A percentile compares a stretch with the other conserved stretches of the same genome.
Conservation (phyloP, 2,113 vertebrate genomes). For the Colaptes auratus region DNA sequence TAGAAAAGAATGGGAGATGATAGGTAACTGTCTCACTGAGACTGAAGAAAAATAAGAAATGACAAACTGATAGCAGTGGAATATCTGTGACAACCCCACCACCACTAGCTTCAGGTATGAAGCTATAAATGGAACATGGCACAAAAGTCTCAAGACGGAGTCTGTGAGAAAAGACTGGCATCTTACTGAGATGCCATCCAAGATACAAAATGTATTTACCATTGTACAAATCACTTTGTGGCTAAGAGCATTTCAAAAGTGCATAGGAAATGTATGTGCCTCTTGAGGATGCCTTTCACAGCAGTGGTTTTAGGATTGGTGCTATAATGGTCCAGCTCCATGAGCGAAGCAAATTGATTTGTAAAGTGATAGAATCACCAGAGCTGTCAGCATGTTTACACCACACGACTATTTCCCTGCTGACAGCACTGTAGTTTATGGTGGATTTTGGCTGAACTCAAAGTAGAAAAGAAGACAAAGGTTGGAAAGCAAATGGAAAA, state of each 20-base stretch:
- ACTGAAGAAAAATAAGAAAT: background rate
- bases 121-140: background rate
- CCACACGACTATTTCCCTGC: background rate
- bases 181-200: background rate
- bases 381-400: conserved; percentile 4
- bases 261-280: background rate
- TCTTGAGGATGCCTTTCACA: background rate
- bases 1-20: background rate
- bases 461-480: background rate
- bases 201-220: background rate
- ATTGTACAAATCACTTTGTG: background rate
- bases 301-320: background rate
- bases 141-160: background rate
- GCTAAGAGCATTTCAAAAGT: background rate
- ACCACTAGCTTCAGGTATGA: background rate
- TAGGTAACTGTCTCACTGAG: background rate
- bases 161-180: background rate
- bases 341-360: conserved; percentile 12
- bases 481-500: background rate
- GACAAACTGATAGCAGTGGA: background rate
- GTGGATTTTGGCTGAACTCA: conserved; percentile 53
- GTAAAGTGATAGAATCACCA: conserved; percentile 4
- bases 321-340: background rate
- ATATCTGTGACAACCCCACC: background rate
- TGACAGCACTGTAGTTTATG: background rate